Base-by-base conservation (phyloP, 2,888 invertebrate genomes). In the Cenopis cana region DNA sequence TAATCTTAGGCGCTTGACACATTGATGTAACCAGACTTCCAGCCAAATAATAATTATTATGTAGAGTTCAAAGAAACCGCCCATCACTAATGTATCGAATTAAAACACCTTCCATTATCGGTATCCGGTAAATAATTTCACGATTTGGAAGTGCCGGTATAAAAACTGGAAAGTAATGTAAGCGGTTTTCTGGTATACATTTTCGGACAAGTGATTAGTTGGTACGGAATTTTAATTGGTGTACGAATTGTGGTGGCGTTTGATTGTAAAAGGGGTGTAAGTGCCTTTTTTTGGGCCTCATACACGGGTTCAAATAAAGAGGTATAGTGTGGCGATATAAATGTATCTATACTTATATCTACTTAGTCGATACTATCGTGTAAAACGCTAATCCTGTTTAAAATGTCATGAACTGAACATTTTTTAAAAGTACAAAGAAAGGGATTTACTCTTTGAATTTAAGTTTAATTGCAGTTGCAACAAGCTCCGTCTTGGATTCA, bases 401-500 rank as follows among this genome's bases (percentile, higher is more conserved):
- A 62, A 62, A 36, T 52, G 50, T 20, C 20, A 36, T 36, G 18
- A 59, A 38, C 54, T 36, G 18, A 59, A 38, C 54, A 36, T 62
- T 18, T 38, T 64, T 52, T 11, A 36, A 54, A 52, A 29, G 38
- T 20, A 38, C 52, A 62, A 52, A 24, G 36, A 64, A 50, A 38
- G 20, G 38, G 52, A 64, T 54, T 64, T 50, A 64, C 64, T n/a
- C 38, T 54, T 64, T 64, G 52, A 64, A 64, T 64, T 38, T 20
- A 64, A 64, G 52, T 38, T 64, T 64, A 64, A 64, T 64, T 64
- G 64, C 54, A 54, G 52, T 38, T 54, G 64, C 64, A 64, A 20
- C 62, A 20, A 64, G 36, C 50, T 50, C 12, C 62, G 29, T 52
- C 62, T 18, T n/a, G 52, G 50, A 20, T 54, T 54, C 64, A 38